Conservation (phyloP, 2,888 invertebrate genomes). For the Galerucella calmariensis region DNA sequence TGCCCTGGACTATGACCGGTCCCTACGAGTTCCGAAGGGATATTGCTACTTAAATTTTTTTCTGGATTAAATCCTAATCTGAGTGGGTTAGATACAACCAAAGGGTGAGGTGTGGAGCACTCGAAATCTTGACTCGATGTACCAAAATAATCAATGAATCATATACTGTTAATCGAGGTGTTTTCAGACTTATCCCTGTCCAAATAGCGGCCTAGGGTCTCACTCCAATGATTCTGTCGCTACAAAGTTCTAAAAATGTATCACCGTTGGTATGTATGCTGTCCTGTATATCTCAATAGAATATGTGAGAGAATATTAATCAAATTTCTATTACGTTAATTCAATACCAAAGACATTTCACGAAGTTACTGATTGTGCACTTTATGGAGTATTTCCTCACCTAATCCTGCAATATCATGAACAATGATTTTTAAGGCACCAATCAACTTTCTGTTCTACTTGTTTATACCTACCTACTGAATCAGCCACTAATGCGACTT, state of each 20-base stretch:
- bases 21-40: no score
- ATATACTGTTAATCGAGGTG: not conserved
- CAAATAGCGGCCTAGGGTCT: no score
- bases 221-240: not conserved
- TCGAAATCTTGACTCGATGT: no score
- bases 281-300: not conserved
- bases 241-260: not conserved
- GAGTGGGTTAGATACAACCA: no score
- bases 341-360: slow-evolving; percentile 40
- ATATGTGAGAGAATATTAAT: slow-evolving; percentile 13
- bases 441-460: slow-evolving; percentile 34
- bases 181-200: not conserved
- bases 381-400: slow-evolving; percentile 38
- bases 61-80: no score
- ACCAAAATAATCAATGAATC: no score
- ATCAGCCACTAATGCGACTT: not conserved
- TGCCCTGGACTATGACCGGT: no score
- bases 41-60: no score
- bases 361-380: slow-evolving; percentile 37
- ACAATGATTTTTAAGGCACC: slow-evolving; percentile 38
- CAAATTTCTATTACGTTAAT: slow-evolving; percentile 38
- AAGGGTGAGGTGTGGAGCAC: no score
- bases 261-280: no score
- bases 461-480: not conserved
- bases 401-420: slow-evolving; percentile 41